Evolutionary conservation across 2,888 invertebrate genomes (phyloP).

Genomic region (Ornithoptera priamus): DNA sequence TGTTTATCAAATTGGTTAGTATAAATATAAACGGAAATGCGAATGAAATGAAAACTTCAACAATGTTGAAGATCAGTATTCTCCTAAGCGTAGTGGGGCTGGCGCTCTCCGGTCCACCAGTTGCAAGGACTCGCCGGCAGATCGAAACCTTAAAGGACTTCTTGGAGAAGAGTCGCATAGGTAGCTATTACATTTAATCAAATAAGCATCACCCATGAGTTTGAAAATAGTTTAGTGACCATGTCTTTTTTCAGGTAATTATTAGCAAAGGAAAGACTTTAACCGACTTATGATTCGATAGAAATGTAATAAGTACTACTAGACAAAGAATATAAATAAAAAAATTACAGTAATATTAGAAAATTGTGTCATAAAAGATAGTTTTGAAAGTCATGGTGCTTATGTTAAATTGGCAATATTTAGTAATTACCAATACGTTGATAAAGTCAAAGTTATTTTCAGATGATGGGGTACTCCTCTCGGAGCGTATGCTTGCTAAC

Average conservation of each 20-base stretch:
- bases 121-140: conserved; percentile 51
- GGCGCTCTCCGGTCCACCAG: conserved; percentile 49
- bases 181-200: conserved; percentile 19
- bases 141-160: conserved; percentile 58
- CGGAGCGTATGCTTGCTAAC: conserved; percentile 38
- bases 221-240: too few relatives aligned
- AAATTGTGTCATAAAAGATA: too few relatives aligned
- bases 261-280: too few relatives aligned
- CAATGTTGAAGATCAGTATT: conserved; percentile 50
- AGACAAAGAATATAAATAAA: too few relatives aligned
- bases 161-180: conserved; percentile 46
- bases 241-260: too few relatives aligned
- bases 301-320: too few relatives aligned
- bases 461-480: conserved; percentile 45
- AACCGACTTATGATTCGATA: too few relatives aligned
- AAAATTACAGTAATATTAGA: too few relatives aligned
- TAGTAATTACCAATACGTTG: too few relatives aligned
- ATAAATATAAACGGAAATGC: conserved; percentile 16
- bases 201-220: too few relatives aligned
- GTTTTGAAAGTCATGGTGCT: too few relatives aligned
- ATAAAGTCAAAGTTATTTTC: background rate
- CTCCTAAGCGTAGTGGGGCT: conserved; percentile 43
- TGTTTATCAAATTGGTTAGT: conserved; percentile 12
- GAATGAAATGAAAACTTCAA: background rate
- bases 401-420: too few relatives aligned